Percentiles rank a stretch among this genome's conserved stretches.
Conservation (phyloP, 2,113 vertebrate species). For the Perccottus glenii region DNA sequence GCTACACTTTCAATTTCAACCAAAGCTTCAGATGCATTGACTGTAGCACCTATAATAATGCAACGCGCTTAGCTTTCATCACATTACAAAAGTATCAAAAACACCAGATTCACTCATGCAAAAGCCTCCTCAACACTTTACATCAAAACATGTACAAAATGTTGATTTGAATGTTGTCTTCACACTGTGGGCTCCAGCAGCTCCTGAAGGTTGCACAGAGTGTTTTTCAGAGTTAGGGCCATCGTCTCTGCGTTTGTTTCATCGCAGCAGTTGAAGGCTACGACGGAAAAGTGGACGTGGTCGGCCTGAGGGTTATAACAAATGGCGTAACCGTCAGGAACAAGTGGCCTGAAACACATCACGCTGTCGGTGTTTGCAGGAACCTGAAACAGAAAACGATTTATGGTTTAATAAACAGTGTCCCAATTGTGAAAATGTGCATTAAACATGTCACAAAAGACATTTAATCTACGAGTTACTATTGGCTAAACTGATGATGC, state of each 20-base stretch:
- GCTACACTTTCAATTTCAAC: constrained; percentile 22
- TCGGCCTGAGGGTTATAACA: constrained; percentile 85
- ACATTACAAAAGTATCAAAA: constrained; percentile 38
- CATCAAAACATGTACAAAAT: constrained; percentile 7
- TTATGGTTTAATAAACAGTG: too few species aligned
- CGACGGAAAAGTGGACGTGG: constrained; percentile 83
- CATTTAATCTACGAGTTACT: too few species aligned
- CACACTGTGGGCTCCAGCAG: constrained; percentile 74
- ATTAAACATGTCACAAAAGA: too few species aligned
- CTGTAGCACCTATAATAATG: background rate
- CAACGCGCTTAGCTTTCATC: constrained; percentile 14
- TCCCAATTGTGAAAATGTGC: too few species aligned
- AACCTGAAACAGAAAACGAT: constrained; percentile 69
- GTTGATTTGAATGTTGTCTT: constrained; percentile 16
- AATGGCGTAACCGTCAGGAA: constrained; percentile 85
- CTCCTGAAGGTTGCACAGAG: constrained; percentile 77
- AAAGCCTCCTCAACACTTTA: background rate
- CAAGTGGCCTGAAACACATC: constrained; percentile 86
- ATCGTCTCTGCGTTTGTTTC: constrained; percentile 82
- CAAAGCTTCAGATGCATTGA: background rate
- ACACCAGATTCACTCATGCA: constrained; percentile 12
- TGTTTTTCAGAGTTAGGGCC: constrained; percentile 71
- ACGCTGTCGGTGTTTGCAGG: constrained; percentile 83
- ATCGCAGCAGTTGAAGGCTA: constrained; percentile 86
- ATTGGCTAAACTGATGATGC: too few species aligned